Conservation (phyloP, 2,797 vertebrate genomes). For the Bufotes viridis region DNA sequence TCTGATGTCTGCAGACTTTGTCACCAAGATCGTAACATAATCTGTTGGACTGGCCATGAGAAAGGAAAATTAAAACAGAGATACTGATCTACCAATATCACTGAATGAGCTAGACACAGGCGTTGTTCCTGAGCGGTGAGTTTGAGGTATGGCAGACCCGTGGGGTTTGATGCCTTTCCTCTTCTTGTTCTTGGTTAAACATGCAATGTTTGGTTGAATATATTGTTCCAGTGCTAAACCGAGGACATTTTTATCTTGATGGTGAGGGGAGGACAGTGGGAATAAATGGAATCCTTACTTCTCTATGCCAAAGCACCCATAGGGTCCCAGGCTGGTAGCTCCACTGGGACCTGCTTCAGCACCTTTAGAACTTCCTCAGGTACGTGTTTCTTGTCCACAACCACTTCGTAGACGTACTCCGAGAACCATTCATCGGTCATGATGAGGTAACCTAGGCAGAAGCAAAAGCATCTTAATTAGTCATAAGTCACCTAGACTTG, state of each 20-base stretch:
- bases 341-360: conserved; percentile 85
- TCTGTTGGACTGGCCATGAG: not conserved
- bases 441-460: conserved; percentile 89
- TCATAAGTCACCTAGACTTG: not conserved
- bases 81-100: not conserved
- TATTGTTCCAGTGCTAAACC: conserved; percentile 65
- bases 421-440: conserved; percentile 99
- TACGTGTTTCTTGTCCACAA: conserved; percentile 90
- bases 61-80: not conserved
- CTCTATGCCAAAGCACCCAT: conserved; percentile 93
- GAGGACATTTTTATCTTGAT: conserved; percentile 56
- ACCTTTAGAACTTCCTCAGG: conserved; percentile 84
- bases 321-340: conserved; percentile 97
- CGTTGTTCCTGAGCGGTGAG: conserved; percentile 26
- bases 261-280: conserved; percentile 59
- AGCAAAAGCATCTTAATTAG: not conserved
- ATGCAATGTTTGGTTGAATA: conserved; percentile 37
- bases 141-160: conserved; percentile 3
- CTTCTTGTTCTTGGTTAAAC: conserved; percentile 32
- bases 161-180: not conserved
- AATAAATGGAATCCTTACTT: conserved; percentile 41
- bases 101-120: conserved; percentile 20
- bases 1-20: not conserved
- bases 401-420: conserved; percentile 95
- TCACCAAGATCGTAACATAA: not conserved